Evolutionary conservation across 2,113 vertebrate genomes (phyloP).

Genomic region (Leucoraja erinaceus): DNA sequence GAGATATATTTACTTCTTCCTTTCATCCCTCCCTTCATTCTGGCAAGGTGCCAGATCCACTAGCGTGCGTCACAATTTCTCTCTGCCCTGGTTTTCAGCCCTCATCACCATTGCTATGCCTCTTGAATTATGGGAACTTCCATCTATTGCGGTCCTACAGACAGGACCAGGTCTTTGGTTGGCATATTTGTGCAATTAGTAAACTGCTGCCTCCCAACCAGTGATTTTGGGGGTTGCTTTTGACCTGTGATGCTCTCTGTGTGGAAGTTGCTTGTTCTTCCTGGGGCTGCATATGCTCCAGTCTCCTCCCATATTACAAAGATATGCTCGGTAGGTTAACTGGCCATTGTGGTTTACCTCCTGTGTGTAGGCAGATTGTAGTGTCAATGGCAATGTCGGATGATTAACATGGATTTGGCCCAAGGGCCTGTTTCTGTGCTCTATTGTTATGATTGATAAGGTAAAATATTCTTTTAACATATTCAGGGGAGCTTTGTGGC

Average conservation of each 20-base stretch:
- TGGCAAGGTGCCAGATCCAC: neutral
- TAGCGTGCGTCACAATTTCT: neutral
- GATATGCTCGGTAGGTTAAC: neutral
- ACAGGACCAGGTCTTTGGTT: neutral
- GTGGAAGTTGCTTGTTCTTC: neutral
- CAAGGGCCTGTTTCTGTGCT: neutral
- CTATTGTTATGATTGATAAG: too few relatives aligned
- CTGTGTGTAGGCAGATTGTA: neutral
- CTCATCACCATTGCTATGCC: too few relatives aligned
- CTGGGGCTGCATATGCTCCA: neutral
- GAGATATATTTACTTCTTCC: neutral
- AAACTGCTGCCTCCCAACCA: too few relatives aligned
- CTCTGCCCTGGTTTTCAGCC: too few relatives aligned
- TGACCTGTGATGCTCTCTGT: neutral
- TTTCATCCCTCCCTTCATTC: neutral
- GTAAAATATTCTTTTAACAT: neutral
- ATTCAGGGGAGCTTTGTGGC: constrained; percentile 63
- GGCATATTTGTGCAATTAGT: too few relatives aligned
- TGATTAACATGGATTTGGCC: neutral
- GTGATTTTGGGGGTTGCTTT: too few relatives aligned
- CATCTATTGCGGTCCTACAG: neutral
- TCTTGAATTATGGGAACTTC: neutral
- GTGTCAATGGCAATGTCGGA: neutral
- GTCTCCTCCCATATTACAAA: too few relatives aligned
- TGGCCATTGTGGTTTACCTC: neutral